A percentile compares a stretch with the other conserved stretches of the same genome.
phyloP scores from a whole-genome alignment of 35 echinoderm and acorn worm species.

The Stichopus chloronotus region DNA sequence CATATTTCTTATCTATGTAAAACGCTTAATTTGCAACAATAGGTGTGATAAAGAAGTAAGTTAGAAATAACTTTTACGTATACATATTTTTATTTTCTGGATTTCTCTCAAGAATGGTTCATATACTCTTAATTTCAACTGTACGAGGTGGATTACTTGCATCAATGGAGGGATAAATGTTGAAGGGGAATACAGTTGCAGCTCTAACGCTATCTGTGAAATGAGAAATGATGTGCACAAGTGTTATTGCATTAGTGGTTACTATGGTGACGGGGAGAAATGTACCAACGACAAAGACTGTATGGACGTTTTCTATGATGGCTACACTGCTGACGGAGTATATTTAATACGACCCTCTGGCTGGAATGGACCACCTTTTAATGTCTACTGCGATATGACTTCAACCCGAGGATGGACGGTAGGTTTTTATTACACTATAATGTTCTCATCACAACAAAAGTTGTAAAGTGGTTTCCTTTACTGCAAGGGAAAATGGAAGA shows the following conservation, averaged over 20 bases:
- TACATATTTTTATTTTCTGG: neutral
- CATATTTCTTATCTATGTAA: too few species aligned
- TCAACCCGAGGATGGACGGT: neutral
- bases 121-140: neutral
- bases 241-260: constrained; percentile 21
- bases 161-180: neutral
- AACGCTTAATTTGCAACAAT: too few species aligned
- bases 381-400: neutral
- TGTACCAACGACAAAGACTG: neutral
- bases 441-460: neutral
- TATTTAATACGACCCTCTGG: neutral
- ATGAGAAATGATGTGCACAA: neutral
- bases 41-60: neutral
- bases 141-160: neutral
- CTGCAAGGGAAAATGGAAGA: neutral
- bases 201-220: constrained; percentile 7
- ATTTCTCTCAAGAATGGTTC: neutral
- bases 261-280: neutral
- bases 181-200: neutral
- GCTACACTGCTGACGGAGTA: neutral
- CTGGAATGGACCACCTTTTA: neutral
- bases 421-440: neutral
- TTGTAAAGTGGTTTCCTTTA: neutral
- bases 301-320: neutral
- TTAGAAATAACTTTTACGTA: neutral